These are phyloP conservation scores for Diachrysia chrysitis DNA, from an alignment of 2,888 invertebrate species.

Conservation along the genomic window DNA sequence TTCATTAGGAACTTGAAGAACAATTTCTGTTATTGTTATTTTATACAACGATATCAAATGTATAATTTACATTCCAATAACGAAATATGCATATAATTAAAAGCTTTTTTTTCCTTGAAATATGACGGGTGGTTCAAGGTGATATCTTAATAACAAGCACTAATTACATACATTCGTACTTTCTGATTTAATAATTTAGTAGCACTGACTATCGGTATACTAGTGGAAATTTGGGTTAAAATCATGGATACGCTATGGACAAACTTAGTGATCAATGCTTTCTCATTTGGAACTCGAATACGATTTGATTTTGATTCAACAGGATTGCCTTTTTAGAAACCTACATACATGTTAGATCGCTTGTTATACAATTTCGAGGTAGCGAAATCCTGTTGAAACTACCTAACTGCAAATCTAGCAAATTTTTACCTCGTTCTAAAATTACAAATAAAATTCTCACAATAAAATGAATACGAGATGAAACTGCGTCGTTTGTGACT, in stretches of 20 bases:
- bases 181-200: not conserved
- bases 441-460: too few species aligned
- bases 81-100: conserved; percentile 19
- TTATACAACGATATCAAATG: conserved; percentile 6
- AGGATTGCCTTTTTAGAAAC: too few species aligned
- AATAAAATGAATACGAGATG: not conserved
- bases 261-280: too few species aligned
- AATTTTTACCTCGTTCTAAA: not conserved
- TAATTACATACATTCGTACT: not conserved
- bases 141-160: not conserved
- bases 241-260: too few species aligned
- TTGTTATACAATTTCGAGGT: too few species aligned
- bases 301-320: too few species aligned
- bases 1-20: conserved; percentile 36
- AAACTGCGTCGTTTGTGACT: not conserved
- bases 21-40: conserved; percentile 29
- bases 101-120: not conserved
- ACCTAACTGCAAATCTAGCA: not conserved
- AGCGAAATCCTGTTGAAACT: too few species aligned
- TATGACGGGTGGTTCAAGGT: not conserved
- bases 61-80: not conserved
- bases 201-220: too few species aligned
- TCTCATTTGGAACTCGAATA: too few species aligned
- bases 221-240: too few species aligned
- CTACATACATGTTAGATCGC: too few species aligned